A percentile compares a stretch with the other conserved stretches of the same genome.
phyloP scores from a whole-genome alignment of 2,797 vertebrate species.

The Myotis myotis region DNA sequence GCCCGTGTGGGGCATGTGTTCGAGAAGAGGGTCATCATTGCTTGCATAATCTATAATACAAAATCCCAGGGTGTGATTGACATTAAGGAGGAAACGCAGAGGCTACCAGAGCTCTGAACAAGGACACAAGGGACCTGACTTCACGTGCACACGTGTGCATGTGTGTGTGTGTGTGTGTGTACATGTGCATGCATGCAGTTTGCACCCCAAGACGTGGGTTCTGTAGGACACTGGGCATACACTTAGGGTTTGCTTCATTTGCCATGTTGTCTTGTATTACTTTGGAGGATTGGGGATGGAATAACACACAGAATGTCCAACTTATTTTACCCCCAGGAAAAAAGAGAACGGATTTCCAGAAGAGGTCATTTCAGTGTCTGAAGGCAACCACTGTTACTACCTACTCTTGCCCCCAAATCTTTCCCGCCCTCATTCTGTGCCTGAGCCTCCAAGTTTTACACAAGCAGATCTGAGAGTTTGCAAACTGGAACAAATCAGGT shows the following conservation, averaged over 20 bases:
- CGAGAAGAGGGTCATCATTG: not conserved
- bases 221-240: fast-evolving
- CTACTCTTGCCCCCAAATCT: not conserved
- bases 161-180: not conserved
- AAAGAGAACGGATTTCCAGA: not conserved
- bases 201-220: too few relatives aligned
- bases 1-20: not conserved
- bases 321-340: not conserved
- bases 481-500: not conserved
- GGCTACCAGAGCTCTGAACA: not conserved
- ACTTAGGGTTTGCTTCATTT: not conserved
- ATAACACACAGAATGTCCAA: not conserved
- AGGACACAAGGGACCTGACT: not conserved
- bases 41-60: not conserved
- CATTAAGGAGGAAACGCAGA: not conserved
- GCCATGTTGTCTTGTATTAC: not conserved
- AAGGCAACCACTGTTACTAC: not conserved
- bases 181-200: not conserved
- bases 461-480: not conserved
- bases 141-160: too few relatives aligned
- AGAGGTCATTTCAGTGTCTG: not conserved
- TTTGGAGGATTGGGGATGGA: not conserved
- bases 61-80: too few relatives aligned
- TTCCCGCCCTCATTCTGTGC: not conserved
- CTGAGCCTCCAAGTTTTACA: not conserved